phyloP scores from a whole-genome alignment of 2,113 vertebrate species.

The Furnarius figulus region DNA sequence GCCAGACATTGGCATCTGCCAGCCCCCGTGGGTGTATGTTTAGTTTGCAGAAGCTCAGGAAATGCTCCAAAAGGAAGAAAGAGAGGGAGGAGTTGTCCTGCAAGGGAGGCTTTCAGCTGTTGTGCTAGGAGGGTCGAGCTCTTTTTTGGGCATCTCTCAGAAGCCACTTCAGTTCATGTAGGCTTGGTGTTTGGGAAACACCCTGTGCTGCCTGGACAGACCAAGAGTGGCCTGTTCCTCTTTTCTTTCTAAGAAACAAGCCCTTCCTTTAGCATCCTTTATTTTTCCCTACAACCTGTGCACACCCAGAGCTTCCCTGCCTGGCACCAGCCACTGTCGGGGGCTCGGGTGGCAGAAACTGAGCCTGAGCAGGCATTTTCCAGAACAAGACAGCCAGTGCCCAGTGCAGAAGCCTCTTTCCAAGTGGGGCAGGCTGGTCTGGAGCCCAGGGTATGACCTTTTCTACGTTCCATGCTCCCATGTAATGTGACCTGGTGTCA shows the following conservation, averaged over 20 bases:
- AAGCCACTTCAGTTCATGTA: background rate
- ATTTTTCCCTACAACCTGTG: background rate
- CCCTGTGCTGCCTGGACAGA: background rate
- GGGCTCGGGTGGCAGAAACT: background rate
- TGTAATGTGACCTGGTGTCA: conserved; percentile 26
- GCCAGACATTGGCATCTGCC: background rate
- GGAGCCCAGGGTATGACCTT: conserved; percentile 33
- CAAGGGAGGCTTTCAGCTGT: background rate
- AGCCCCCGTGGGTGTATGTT: background rate
- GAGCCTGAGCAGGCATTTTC: background rate
- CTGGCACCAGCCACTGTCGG: background rate
- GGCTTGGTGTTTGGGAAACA: background rate
- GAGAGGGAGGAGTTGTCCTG: background rate
- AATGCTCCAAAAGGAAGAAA: background rate
- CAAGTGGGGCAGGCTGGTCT: conserved; percentile 27
- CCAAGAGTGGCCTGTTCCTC: background rate
- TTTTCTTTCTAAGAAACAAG: conserved; percentile 12
- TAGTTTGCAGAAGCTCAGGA: background rate
- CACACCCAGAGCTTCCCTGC: background rate
- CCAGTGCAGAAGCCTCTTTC: background rate
- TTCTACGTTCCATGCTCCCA: background rate
- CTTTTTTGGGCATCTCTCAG: background rate
- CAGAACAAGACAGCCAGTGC: background rate
- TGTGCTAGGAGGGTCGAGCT: background rate
- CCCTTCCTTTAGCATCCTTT: background rate